Percentiles rank a stretch among this genome's conserved stretches.
phyloP scores from a whole-genome alignment of 2,888 invertebrate genomes.

The Sabellastarte sp. region DNA sequence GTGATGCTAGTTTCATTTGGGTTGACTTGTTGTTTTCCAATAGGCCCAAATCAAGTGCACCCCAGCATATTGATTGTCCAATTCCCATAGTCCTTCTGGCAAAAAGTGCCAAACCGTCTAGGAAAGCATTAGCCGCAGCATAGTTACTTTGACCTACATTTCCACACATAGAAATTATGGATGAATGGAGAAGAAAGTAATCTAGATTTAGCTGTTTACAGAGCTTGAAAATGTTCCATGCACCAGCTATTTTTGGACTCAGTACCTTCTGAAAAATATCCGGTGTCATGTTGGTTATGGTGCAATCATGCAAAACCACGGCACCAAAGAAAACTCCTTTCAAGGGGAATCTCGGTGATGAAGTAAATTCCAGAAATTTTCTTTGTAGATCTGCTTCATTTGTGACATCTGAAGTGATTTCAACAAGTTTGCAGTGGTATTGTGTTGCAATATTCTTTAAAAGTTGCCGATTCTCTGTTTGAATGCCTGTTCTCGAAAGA shows the following conservation, averaged over 20 bases:
- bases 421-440: slow-evolving; percentile 10
- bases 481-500: slow-evolving; percentile 30
- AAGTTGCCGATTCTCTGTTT: slow-evolving; percentile 10
- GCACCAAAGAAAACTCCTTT: slow-evolving; percentile 42
- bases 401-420: slow-evolving; percentile 32
- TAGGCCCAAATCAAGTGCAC: neutral
- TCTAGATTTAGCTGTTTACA: slow-evolving; percentile 30
- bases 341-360: slow-evolving; percentile 15
- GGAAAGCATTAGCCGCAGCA: slow-evolving; percentile 41
- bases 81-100: slow-evolving; percentile 29
- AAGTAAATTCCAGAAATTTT: slow-evolving; percentile 19
- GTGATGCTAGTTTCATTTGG: neutral
- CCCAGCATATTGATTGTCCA: slow-evolving; percentile 40
- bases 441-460: neutral
- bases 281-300: slow-evolving; percentile 25
- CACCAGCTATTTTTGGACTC: slow-evolving; percentile 37
- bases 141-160: slow-evolving; percentile 40
- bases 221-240: slow-evolving; percentile 38
- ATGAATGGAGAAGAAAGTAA: slow-evolving; percentile 42
- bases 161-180: slow-evolving; percentile 38
- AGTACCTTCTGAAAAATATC: slow-evolving; percentile 27
- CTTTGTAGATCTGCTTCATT: slow-evolving; percentile 22
- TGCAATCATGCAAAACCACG: slow-evolving; percentile 30
- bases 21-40: neutral
- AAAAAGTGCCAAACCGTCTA: slow-evolving; percentile 37